Percentiles rank a stretch among this genome's conserved stretches.
Conservation (phyloP, 1,140 invertebrate genomes). For the Lasioglossum baleicum region DNA sequence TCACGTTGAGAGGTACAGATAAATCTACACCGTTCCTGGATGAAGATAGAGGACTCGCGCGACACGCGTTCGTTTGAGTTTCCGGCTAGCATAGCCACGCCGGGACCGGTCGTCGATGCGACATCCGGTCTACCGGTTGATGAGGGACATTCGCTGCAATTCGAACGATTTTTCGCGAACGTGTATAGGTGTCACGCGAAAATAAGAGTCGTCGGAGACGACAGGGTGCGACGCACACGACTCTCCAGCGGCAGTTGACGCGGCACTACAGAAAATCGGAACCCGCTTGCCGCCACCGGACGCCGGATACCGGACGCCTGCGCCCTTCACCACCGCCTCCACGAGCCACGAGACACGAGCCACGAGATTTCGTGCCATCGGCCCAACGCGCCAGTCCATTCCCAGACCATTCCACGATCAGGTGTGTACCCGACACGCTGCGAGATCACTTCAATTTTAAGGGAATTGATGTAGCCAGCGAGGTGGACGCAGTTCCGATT, state of each 20-base stretch:
- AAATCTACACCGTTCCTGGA: no score
- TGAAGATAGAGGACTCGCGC: background rate
- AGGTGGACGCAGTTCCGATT: no score
- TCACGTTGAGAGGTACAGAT: no score
- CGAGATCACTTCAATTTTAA: no score
- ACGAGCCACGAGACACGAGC: constrained; percentile 52
- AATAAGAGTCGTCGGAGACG: constrained; percentile 10
- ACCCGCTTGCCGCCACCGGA: constrained; percentile 68
- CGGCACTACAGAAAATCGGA: constrained; percentile 71
- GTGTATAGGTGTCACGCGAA: constrained; percentile 43
- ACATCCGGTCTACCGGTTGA: background rate
- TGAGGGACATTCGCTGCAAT: background rate
- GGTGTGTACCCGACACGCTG: background rate
- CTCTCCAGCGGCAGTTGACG: constrained; percentile 72
- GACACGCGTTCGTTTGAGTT: background rate
- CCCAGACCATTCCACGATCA: constrained; percentile 18
- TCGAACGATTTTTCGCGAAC: constrained; percentile 19
- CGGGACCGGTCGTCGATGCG: no score
- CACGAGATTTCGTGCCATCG: constrained; percentile 51
- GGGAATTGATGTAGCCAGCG: no score
- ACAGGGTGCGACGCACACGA: constrained; percentile 58
- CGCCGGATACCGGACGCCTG: constrained; percentile 69
- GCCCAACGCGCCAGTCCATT: constrained; percentile 35
- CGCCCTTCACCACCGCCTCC: constrained; percentile 58
- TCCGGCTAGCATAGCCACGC: background rate